Evolutionary conservation across 2,113 vertebrate genomes (phyloP).

Genomic region (Gobio gobio): DNA sequence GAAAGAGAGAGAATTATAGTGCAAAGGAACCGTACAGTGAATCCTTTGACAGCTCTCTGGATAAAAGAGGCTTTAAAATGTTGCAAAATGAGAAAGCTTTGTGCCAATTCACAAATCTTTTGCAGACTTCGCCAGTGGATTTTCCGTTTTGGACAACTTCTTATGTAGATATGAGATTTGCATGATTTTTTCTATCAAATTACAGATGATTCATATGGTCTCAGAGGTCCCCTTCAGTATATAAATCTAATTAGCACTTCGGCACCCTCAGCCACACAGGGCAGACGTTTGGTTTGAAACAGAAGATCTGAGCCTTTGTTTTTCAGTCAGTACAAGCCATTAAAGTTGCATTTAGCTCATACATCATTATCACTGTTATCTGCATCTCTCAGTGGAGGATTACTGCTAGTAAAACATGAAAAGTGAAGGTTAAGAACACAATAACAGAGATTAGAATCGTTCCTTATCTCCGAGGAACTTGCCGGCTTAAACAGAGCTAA

Average conservation of each 20-base stretch:
- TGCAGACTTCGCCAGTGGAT: background rate
- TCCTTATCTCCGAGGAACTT: conserved; percentile 45
- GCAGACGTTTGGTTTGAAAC: conserved; percentile 11
- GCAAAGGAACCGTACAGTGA: background rate
- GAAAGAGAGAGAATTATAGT: background rate
- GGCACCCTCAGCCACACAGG: conserved; percentile 3
- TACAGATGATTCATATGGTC: conserved; percentile 14
- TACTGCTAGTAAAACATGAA: conserved; percentile 52
- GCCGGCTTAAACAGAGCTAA: conserved; percentile 27
- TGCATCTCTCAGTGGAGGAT: conserved; percentile 37
- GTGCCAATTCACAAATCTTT: background rate
- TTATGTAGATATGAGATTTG: conserved; percentile 11
- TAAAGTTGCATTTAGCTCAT: conserved; percentile 40
- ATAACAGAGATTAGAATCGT: conserved; percentile 48
- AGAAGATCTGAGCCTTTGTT: conserved; percentile 12
- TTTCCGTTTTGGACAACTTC: background rate
- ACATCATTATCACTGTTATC: conserved; percentile 44
- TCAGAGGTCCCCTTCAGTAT: conserved; percentile 33
- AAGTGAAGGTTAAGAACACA: conserved; percentile 55
- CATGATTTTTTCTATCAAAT: conserved; percentile 1
- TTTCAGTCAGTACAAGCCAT: conserved; percentile 25
- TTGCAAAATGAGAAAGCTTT: background rate
- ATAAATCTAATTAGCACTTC: conserved; percentile 22
- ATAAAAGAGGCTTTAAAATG: background rate
- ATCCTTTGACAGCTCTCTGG: background rate